phyloP scores from a whole-genome alignment of 1,140 invertebrate species.

The Cardiocondyla obscurior region DNA sequence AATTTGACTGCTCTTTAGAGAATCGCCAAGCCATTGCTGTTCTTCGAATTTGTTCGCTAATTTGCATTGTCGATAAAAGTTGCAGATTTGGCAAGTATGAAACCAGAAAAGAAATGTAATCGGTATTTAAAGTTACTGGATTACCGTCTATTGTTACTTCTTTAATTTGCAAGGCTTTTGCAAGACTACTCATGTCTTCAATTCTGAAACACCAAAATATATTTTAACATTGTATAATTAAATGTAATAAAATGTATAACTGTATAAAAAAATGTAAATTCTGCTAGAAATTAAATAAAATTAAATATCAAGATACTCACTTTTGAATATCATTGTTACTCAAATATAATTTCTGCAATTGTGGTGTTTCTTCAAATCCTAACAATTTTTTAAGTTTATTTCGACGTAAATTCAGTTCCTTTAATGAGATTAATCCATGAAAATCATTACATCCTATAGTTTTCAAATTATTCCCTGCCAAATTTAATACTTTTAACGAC shows the following conservation, averaged over 20 bases:
- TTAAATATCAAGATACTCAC: conserved; percentile 79
- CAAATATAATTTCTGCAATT: conserved; percentile 92
- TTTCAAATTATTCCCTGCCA: conserved; percentile 94
- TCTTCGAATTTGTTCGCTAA: conserved; percentile 90
- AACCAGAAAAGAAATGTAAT: conserved; percentile 91
- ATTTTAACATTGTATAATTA: no score
- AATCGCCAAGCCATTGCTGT: conserved; percentile 90
- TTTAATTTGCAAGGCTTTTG: conserved; percentile 88
- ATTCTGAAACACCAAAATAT: conserved; percentile 85
- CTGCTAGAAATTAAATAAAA: neutral
- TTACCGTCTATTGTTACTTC: conserved; percentile 95
- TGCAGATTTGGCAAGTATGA: conserved; percentile 90
- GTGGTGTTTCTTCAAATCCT: conserved; percentile 92
- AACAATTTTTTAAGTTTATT: conserved; percentile 92
- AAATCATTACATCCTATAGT: conserved; percentile 89
- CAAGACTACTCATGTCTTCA: conserved; percentile 91
- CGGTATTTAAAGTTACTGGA: conserved; percentile 89
- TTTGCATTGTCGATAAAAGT: conserved; percentile 89
- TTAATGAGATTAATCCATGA: conserved; percentile 89
- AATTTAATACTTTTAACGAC: conserved; percentile 94
- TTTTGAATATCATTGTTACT: conserved; percentile 94
- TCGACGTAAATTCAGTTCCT: conserved; percentile 94
- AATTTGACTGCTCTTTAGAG: conserved; percentile 89
- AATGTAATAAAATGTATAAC: no score
- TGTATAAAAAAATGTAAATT: no score